These are phyloP conservation scores for Phocides pigmalion DNA, from an alignment of 1,140 invertebrate genomes.

Conservation along the genomic window DNA sequence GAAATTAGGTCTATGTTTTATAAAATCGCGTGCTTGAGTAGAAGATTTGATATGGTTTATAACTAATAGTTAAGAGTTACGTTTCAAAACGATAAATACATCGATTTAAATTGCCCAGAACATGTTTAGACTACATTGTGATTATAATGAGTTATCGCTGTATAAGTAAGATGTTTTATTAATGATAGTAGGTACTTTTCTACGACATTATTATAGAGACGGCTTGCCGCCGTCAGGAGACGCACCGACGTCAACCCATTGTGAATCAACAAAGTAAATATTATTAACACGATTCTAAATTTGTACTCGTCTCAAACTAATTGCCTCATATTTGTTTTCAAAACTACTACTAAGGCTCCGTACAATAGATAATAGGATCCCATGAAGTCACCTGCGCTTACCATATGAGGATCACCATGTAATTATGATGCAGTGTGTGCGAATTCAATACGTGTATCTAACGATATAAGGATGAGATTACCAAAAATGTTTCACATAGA, in stretches of 20 bases:
- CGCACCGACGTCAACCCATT: neutral
- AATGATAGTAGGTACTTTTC: no score
- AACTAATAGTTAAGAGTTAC: neutral
- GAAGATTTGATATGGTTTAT: neutral
- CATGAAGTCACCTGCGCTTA: conserved; percentile 21
- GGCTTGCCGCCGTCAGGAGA: neutral
- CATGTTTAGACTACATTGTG: neutral
- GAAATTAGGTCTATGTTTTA: no score
- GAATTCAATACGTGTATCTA: neutral
- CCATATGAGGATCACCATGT: conserved; percentile 13
- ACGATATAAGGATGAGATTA: conserved; percentile 6
- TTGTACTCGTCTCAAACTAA: neutral
- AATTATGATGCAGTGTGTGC: conserved; percentile 3
- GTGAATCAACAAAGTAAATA: neutral
- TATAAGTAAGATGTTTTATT: neutral
- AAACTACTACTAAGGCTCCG: conserved; percentile 2
- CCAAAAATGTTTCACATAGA: neutral
- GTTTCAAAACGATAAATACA: neutral
- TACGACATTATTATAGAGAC: neutral
- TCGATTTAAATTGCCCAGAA: conserved; percentile 2
- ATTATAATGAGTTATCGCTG: conserved; percentile 2
- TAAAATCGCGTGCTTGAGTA: no score
- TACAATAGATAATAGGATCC: conserved; percentile 30
- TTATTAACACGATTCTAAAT: neutral
- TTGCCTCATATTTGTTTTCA: conserved; percentile 15